Conservation (phyloP, 2,113 vertebrate species). For the Panurus biarmicus region DNA sequence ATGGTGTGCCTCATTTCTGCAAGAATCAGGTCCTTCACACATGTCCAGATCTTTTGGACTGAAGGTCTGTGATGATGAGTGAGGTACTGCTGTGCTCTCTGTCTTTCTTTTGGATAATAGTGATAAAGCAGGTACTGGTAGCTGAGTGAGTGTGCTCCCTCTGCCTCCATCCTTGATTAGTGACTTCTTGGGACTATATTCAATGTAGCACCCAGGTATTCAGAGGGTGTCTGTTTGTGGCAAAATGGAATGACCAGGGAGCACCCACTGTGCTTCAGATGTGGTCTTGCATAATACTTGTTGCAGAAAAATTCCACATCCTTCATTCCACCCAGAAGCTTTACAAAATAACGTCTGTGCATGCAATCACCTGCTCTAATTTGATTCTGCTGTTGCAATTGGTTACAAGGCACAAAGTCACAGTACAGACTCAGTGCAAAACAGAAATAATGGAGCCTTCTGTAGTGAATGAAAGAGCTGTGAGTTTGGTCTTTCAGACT, state of each 20-base stretch:
- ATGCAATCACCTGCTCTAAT: background rate
- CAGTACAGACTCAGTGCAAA: background rate
- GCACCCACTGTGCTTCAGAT: background rate
- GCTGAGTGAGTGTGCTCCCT: background rate
- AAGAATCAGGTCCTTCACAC: background rate
- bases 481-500: background rate
- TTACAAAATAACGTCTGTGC: background rate
- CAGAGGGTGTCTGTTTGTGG: background rate
- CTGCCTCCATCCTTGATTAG: background rate
- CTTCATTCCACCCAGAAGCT: background rate
- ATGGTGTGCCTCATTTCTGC: background rate
- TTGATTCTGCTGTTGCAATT: constrained; percentile 9
- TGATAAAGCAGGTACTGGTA: background rate
- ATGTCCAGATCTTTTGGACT: background rate
- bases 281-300: background rate
- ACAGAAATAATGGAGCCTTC: background rate
- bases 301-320: background rate
- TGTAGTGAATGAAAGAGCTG: background rate
- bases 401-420: background rate
- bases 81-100: background rate
- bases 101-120: background rate
- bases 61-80: background rate
- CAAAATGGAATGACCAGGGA: background rate
- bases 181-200: background rate
- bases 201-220: background rate